Base-by-base conservation (phyloP, 2,888 invertebrate species). In the Pollenia griseotomentosa region DNA sequence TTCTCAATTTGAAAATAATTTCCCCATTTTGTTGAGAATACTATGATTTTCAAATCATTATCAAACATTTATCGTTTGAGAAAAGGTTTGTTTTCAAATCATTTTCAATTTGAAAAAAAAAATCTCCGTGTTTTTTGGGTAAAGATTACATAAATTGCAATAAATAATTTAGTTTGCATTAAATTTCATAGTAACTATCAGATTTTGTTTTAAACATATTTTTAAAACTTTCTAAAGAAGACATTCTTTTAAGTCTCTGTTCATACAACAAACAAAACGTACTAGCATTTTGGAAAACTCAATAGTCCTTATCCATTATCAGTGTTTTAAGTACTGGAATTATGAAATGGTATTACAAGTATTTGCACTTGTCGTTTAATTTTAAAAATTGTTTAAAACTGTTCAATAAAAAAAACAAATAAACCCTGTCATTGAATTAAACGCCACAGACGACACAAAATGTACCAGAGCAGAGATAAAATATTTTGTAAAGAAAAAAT, bases 381-480 rank as follows among this genome's bases (percentile, higher is more conserved):
- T 57, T 51, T 8, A n/a, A 46, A 23, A 78, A 44, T 66, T 66
- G 57, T 78, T 57, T 66, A 33, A 48, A 57, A 46, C n/a, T 65
- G 53, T 57, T 77, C 33, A 77, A 59, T 6, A 33, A 6, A 33
- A n/a, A 33, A 33, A 33, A 33, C 33, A 33, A 4, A 46, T 2
- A 16, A 57, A 23, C 55, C 11, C 40, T 23, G 23, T 77, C 55
- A 55, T 55, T 42, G 9, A 44, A 44, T 42, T 59, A 42, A 61
- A 42, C n/a, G 42, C 11, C 61, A n/a, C 65, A 46, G 53, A 42
- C 11, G 33, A 6, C 23, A 23, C n/a, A 33, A 10, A 33, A 51
- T 10, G 33, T 33, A 33, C 33, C 33, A 33, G 46, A 66, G 11
- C 16, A 42, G 42, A 79, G 61, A 70, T 79, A 79, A 79, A 79